phyloP scores from a whole-genome alignment of 2,888 invertebrate genomes.

The Dryocosmus kuriphilus region DNA sequence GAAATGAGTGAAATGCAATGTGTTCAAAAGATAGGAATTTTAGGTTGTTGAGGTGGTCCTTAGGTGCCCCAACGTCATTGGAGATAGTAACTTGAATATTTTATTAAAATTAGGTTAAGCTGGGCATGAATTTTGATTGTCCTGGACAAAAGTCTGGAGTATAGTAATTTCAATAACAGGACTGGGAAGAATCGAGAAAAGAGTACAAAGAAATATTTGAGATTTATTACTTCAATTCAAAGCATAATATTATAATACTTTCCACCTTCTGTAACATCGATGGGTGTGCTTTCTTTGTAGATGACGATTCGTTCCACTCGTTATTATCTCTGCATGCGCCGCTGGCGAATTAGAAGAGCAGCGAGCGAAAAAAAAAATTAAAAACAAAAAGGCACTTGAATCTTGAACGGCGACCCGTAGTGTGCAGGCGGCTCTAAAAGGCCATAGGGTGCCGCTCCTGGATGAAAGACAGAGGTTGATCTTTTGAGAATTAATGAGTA shows the following conservation, averaged over 20 bases:
- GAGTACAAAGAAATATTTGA: background rate
- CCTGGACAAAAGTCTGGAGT: background rate
- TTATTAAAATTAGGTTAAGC: background rate
- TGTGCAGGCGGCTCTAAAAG: slow-evolving; percentile 25
- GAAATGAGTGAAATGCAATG: background rate
- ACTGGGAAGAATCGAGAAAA: background rate
- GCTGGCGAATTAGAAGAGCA: slow-evolving; percentile 34
- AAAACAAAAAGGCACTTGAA: slow-evolving; percentile 18
- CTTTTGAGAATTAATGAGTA: slow-evolving; percentile 25
- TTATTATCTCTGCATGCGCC: slow-evolving; percentile 31
- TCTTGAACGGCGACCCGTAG: slow-evolving; percentile 3
- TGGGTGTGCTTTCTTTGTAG: background rate
- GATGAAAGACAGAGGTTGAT: slow-evolving; percentile 33
- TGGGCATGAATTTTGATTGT: no score
- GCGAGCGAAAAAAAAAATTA: background rate
- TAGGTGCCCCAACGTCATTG: background rate
- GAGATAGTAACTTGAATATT: background rate
- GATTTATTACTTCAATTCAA: background rate
- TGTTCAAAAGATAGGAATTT: background rate
- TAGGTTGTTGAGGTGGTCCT: background rate
- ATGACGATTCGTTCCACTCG: slow-evolving; percentile 17
- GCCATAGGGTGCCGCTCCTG: slow-evolving; percentile 21
- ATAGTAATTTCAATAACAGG: background rate
- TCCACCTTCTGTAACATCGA: background rate
- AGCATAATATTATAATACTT: background rate